A percentile compares a stretch with the other conserved stretches of the same genome.
Conservation (phyloP, 2,113 vertebrate species). For the Stomatorhinus ivindoensis region DNA sequence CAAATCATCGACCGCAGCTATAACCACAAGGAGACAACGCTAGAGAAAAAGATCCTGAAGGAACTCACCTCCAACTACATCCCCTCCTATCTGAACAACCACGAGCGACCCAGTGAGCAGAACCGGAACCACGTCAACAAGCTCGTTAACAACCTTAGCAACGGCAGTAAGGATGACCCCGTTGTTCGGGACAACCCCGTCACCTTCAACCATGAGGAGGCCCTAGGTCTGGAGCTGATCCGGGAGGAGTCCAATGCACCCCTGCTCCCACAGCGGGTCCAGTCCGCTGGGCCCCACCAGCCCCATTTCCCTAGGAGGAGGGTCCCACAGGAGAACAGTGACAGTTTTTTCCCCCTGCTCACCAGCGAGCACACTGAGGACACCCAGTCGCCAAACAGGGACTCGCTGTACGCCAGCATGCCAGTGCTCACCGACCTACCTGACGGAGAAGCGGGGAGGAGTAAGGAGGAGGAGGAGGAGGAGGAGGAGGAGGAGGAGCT, state of each 20-base stretch:
- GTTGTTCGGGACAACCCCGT: conserved; percentile 80
- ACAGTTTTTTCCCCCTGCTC: conserved; percentile 95
- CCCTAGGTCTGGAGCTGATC: conserved; percentile 86
- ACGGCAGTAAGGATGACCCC: conserved; percentile 57
- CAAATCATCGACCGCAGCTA: conserved; percentile 91
- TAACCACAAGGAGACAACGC: conserved; percentile 85
- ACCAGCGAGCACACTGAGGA: conserved; percentile 87
- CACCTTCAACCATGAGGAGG: conserved; percentile 81
- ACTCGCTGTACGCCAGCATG: conserved; percentile 97
- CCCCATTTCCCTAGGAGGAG: conserved; percentile 74
- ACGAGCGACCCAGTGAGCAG: conserved; percentile 81
- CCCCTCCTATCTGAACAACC: conserved; percentile 94
- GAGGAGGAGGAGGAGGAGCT: conserved; percentile 78
- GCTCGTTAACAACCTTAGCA: conserved; percentile 79
- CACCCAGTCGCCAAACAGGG: conserved; percentile 74
- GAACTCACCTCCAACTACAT: conserved; percentile 96
- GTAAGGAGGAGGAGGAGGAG: conserved; percentile 77
- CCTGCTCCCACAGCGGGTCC: conserved; percentile 77
- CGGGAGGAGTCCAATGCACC: conserved; percentile 89
- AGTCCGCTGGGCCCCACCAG: conserved; percentile 75
- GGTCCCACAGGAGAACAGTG: conserved; percentile 87
- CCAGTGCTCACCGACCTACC: conserved; percentile 80
- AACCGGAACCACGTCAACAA: conserved; percentile 93
- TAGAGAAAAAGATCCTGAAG: conserved; percentile 97
- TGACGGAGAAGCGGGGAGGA: conserved; percentile 59